Conservation (phyloP, 2,797 vertebrate genomes). For the Diplodus puntazzo region DNA sequence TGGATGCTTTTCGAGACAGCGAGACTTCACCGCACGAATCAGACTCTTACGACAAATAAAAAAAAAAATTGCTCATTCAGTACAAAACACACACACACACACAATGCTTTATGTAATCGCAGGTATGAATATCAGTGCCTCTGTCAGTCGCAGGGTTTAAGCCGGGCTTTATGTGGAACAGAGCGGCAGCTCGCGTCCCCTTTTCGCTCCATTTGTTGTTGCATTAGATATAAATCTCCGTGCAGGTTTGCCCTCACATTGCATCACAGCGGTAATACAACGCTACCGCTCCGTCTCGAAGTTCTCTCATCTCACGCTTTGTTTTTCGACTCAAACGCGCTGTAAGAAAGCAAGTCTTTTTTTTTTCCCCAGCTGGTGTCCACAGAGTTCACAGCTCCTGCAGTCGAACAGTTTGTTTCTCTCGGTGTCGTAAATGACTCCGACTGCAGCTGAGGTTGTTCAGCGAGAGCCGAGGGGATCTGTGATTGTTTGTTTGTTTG, state of each 20-base stretch:
- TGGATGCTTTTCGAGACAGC: constrained; percentile 57
- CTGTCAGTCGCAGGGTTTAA: constrained; percentile 40
- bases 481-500: constrained; percentile 20
- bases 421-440: constrained; percentile 5
- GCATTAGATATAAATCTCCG: constrained; percentile 57
- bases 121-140: constrained; percentile 64
- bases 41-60: constrained; percentile 40
- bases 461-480: constrained; percentile 3
- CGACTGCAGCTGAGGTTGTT: constrained; percentile 8
- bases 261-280: constrained; percentile 38
- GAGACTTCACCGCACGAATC: constrained; percentile 32
- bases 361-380: constrained; percentile 6
- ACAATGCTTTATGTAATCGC: constrained; percentile 16
- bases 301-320: constrained; percentile 50
- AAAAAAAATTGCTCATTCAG: constrained; percentile 33
- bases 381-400: constrained; percentile 13
- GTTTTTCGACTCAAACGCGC: constrained; percentile 37
- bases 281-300: constrained; percentile 12
- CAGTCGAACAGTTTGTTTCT: constrained; percentile 22
- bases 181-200: constrained; percentile 56
- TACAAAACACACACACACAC: constrained; percentile 20
- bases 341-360: constrained; percentile 15
- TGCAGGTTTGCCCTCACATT: constrained; percentile 50
- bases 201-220: constrained; percentile 55
- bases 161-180: constrained; percentile 44